These are phyloP conservation scores for Pachyseris speciosa DNA, from an alignment of 64 coral and sea anemone genomes.

Conservation along the genomic window DNA sequence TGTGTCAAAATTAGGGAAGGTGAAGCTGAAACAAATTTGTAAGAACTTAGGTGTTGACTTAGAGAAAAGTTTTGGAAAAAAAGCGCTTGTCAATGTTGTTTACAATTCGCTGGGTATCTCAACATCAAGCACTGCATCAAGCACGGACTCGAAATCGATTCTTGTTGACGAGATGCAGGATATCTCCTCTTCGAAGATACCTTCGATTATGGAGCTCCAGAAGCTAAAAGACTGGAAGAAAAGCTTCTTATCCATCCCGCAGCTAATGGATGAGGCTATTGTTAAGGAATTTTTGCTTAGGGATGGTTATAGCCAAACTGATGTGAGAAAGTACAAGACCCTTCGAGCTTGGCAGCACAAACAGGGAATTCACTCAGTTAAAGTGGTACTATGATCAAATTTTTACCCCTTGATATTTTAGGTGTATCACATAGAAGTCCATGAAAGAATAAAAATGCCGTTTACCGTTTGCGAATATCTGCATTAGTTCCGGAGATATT, in stretches of 20 bases:
- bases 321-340: constrained; percentile 67
- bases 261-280: constrained; percentile 55
- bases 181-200: constrained; percentile 19
- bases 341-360: constrained; percentile 77
- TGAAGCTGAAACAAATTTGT: constrained; percentile 15
- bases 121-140: constrained; percentile 26
- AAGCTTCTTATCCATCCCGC: constrained; percentile 17
- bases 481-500: too few species aligned
- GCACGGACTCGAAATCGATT: background rate
- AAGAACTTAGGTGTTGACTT: constrained; percentile 32
- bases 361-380: constrained; percentile 60
- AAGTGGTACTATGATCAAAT: too few species aligned
- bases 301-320: constrained; percentile 27
- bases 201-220: constrained; percentile 25
- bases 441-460: too few species aligned
- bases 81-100: constrained; percentile 48
- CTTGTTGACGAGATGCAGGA: constrained; percentile 13
- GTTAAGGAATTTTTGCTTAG: constrained; percentile 71
- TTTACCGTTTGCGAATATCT: too few species aligned
- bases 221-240: constrained; percentile 66
- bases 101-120: constrained; percentile 52
- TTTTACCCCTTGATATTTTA: too few species aligned
- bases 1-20: constrained; percentile 44
- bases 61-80: constrained; percentile 62
- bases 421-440: too few species aligned